Conservation (phyloP, 2,113 vertebrate species). For the Pangasianodon gigas region DNA sequence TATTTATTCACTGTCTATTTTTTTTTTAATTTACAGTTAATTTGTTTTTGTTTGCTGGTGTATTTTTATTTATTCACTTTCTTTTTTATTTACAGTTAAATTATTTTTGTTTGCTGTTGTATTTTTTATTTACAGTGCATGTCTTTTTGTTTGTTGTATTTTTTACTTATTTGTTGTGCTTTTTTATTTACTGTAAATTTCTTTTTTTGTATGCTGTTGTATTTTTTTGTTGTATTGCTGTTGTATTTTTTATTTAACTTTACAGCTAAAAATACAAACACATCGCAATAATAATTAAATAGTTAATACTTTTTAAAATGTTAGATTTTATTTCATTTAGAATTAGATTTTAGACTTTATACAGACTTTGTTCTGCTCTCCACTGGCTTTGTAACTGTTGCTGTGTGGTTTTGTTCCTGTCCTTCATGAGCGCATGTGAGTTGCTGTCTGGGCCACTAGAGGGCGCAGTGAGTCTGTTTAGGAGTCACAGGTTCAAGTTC, state of each 20-base stretch:
- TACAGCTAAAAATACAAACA: too few species aligned
- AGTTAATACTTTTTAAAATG: neutral
- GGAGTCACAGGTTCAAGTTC: neutral
- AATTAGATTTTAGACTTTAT: neutral
- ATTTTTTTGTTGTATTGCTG: too few species aligned
- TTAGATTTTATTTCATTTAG: neutral
- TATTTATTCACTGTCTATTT: neutral
- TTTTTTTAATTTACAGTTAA: neutral
- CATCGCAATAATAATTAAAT: too few species aligned
- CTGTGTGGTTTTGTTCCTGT: neutral
- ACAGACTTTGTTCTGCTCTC: neutral
- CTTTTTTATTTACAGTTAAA: neutral
- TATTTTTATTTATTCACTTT: neutral
- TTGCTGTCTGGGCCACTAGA: neutral
- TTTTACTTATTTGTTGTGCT: too few species aligned
- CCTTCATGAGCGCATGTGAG: neutral
- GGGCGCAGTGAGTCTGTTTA: neutral
- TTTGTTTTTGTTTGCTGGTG: neutral
- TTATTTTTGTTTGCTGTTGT: neutral
- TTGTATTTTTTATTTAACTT: too few species aligned
- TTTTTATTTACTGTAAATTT: too few species aligned
- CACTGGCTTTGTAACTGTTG: neutral
- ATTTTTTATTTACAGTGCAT: neutral
- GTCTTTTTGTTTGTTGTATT: too few species aligned
- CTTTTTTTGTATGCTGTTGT: too few species aligned